These are phyloP conservation scores for Rynchops niger DNA, from an alignment of 2,113 vertebrate genomes.

Conservation along the genomic window DNA sequence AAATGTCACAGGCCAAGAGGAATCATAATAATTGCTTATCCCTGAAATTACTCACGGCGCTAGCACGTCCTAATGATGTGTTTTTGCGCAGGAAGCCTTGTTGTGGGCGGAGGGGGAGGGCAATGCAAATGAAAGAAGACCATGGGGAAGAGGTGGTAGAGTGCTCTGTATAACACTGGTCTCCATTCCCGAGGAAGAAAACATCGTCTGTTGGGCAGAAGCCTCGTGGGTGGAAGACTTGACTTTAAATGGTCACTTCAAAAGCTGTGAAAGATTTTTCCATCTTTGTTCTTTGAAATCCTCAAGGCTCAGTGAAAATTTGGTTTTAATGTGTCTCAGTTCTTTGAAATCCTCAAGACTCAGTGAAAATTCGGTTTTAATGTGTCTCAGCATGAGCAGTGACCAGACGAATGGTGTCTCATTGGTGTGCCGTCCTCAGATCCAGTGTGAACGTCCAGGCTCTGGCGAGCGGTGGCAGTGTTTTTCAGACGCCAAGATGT, in stretches of 20 bases:
- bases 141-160: too few species aligned
- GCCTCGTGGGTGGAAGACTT: background rate
- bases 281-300: background rate
- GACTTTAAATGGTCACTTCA: slow-evolving; percentile 60
- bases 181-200: background rate
- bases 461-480: background rate
- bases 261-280: slow-evolving; percentile 8
- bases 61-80: background rate
- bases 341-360: background rate
- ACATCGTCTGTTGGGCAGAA: background rate
- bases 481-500: background rate
- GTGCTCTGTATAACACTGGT: background rate
- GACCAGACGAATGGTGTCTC: background rate
- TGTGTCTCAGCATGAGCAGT: background rate
- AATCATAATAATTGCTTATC: background rate
- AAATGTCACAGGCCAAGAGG: background rate
- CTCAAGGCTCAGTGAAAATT: background rate
- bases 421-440: background rate
- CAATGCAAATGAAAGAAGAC: background rate
- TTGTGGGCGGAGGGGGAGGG: background rate
- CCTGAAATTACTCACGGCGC: background rate
- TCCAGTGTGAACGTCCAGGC: background rate
- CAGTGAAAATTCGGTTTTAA: background rate
- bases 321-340: background rate
- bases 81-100: background rate